Evolutionary conservation across 1,140 invertebrate genomes (phyloP).

Genomic region (Bacillus rossius): DNA sequence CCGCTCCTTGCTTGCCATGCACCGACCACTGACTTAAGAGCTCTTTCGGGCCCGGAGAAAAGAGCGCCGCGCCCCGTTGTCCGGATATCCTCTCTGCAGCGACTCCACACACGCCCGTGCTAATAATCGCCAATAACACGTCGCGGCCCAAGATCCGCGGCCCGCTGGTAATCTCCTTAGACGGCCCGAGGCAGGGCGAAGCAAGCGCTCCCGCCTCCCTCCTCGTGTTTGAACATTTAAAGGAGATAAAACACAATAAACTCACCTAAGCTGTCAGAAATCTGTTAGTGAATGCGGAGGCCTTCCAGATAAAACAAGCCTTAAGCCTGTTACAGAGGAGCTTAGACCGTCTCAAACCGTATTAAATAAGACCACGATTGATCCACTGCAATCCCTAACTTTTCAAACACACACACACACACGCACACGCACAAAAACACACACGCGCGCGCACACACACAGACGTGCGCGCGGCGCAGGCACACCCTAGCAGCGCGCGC

Average conservation of each 20-base stretch:
- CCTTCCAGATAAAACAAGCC: slow-evolving; percentile 39
- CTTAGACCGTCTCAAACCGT: slow-evolving; percentile 39
- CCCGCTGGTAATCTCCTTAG: slow-evolving; percentile 36
- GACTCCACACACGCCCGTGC: neutral
- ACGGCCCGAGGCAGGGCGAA: slow-evolving; percentile 12
- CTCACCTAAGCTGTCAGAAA: slow-evolving; percentile 40
- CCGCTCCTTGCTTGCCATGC: too few relatives aligned
- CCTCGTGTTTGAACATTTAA: slow-evolving; percentile 37
- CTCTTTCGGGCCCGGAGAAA: too few relatives aligned
- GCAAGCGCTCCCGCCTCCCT: slow-evolving; percentile 11
- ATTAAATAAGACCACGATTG: slow-evolving; percentile 42
- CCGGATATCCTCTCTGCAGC: slow-evolving; percentile 19
- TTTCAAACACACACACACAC: slow-evolving; percentile 31
- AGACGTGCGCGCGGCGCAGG: neutral
- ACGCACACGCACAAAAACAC: slow-evolving; percentile 8
- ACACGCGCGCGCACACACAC: slow-evolving; percentile 6
- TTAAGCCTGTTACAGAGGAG: slow-evolving; percentile 41
- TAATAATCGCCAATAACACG: slow-evolving; percentile 20
- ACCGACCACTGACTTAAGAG: too few relatives aligned
- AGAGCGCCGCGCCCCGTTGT: too few relatives aligned
- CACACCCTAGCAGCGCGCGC: neutral
- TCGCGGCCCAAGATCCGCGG: slow-evolving; percentile 23
- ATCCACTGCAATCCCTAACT: slow-evolving; percentile 32
- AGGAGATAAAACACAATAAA: slow-evolving; percentile 40
- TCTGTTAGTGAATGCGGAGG: slow-evolving; percentile 37